Evolutionary conservation across 2,888 invertebrate genomes (phyloP), one percentile per base, ranked within the genome.

Genomic region (Zeuzera pyrina): DNA sequence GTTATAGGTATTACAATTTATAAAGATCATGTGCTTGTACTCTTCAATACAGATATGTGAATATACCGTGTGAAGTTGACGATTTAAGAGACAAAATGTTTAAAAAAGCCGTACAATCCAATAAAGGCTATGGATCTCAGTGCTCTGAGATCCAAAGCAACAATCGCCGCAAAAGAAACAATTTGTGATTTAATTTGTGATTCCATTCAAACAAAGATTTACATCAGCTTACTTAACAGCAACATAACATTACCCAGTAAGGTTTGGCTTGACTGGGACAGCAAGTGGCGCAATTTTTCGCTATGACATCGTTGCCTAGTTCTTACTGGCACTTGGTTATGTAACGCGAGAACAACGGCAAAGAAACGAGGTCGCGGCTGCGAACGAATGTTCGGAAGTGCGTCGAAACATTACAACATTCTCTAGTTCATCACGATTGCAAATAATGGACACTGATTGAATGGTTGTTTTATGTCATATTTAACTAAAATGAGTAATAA

Each of bases 261-360:
- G 25, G 12, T 13, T 12, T 13, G 13, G 13, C 13, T 11, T 25
- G 12, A 14, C 15, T 13, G 8, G 10, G 10, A 55, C 46, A 42
- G 55, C 56, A 70, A 68, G 71, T 83, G 81, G 77, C 79, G 81
- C 73, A 83, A 83, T 69, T 67, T 73, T 78, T 76, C 66, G 70
- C 64, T 63, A 65, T 79, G 81, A 81, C 83, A 83, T 79, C 74
- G 70, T 83, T 81, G 76, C 83, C 83, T 81, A 81, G 77, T 77
- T 83, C 52, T 67, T 62, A 71, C n/a, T n/a, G 67, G 67, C 69
- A 71, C 64, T 61, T 54, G 64, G 62, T 81, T 81, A 83, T 81
- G 78, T 81, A 83, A 83, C 57, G 51, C 50, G 59, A 73, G 70
- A 76, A 76, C 69, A 78, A 77, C 76, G 58, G 53, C 57, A 48